These are phyloP conservation scores for Apotomis turbidana DNA, from an alignment of 2,888 invertebrate genomes.

Conservation along the genomic window DNA sequence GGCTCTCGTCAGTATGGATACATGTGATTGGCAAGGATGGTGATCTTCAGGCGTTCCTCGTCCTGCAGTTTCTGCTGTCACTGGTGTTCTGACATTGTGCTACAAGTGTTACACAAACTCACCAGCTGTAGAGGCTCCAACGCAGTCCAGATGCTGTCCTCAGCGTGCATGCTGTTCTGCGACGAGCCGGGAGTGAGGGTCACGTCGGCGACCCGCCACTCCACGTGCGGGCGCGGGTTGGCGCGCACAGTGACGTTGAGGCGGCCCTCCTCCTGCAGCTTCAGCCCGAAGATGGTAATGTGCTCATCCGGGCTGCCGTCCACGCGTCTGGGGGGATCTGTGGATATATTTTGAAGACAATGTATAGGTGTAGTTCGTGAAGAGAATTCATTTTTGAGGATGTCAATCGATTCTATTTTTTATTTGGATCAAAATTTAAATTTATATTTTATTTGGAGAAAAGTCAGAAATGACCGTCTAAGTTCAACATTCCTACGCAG, in stretches of 20 bases:
- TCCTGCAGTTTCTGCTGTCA: constrained; percentile 85
- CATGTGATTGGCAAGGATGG: constrained; percentile 85
- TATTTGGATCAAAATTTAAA: no score
- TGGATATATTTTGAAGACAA: constrained; percentile 29
- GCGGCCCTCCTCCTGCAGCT: constrained; percentile 87
- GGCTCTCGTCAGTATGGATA: constrained; percentile 48
- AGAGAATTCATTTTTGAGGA: no score
- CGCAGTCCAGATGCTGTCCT: constrained; percentile 53
- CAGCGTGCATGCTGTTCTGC: constrained; percentile 32
- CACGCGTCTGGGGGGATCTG: constrained; percentile 87
- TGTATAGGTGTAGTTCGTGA: no score
- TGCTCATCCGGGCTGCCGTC: constrained; percentile 66
- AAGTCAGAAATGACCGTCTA: no score
- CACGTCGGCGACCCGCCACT: constrained; percentile 77
- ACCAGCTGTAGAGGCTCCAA: constrained; percentile 33
- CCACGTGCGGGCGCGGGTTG: constrained; percentile 87
- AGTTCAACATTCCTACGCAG: no score
- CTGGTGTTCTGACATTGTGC: no score
- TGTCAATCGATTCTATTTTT: no score
- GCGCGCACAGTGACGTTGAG: constrained; percentile 89
- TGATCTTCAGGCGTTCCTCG: constrained; percentile 89
- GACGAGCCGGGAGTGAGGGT: not conserved
- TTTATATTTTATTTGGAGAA: no score
- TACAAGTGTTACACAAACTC: no score
- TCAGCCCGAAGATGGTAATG: constrained; percentile 89